Evolutionary conservation across 2,797 vertebrate species (phyloP).

Genomic region (Knipowitschia caucasica): DNA sequence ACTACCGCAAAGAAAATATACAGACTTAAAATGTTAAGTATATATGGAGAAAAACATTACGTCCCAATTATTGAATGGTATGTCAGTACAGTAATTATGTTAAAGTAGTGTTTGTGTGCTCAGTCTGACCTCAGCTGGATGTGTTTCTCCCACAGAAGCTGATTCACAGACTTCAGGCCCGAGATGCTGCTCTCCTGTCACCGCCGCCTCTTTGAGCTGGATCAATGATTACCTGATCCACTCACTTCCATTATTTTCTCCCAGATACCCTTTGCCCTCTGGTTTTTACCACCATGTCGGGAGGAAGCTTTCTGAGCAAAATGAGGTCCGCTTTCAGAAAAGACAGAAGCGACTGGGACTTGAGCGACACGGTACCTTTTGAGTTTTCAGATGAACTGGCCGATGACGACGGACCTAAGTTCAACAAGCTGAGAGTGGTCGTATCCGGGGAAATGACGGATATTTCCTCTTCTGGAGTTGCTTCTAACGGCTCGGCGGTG

Average conservation of each 20-base stretch:
- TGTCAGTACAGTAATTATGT: too few relatives aligned
- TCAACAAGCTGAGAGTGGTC: constrained; percentile 88
- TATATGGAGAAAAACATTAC: too few relatives aligned
- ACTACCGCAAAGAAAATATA: too few relatives aligned
- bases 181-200: background rate
- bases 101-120: too few relatives aligned
- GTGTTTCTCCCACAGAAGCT: constrained; percentile 14
- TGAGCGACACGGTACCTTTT: constrained; percentile 86
- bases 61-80: too few relatives aligned
- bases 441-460: constrained; percentile 83
- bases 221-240: constrained; percentile 34
- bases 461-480: constrained; percentile 58
- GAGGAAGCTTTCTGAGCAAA: constrained; percentile 61
- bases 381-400: constrained; percentile 81
- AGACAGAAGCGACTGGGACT: constrained; percentile 71
- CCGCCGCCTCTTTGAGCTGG: background rate
- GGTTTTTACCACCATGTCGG: constrained; percentile 59
- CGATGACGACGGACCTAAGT: constrained; percentile 82
- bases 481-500: constrained; percentile 68
- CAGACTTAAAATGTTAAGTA: too few relatives aligned
- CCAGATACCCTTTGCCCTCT: background rate
- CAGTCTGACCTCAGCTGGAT: background rate
- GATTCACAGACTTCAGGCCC: background rate
- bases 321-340: constrained; percentile 71
- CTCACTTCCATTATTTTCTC: background rate